phyloP scores from a whole-genome alignment of 2,888 invertebrate genomes.

The Plusia festucae region DNA sequence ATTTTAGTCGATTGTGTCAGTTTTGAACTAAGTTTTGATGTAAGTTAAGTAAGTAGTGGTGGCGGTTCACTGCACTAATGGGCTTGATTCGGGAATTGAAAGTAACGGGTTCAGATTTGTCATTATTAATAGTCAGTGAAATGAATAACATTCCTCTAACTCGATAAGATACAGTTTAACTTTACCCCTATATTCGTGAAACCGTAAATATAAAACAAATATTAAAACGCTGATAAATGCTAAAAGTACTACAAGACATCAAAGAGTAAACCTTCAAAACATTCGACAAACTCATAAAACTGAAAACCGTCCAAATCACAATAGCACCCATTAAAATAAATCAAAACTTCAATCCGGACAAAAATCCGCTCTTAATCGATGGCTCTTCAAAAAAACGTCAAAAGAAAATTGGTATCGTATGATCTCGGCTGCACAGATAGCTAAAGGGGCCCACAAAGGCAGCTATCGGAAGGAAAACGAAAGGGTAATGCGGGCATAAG shows the following conservation, averaged over 20 bases:
- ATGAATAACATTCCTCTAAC: neutral
- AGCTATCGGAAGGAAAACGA: constrained; percentile 89
- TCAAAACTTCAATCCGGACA: constrained; percentile 54
- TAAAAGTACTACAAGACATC: neutral
- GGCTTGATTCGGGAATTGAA: constrained; percentile 52
- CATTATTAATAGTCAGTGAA: constrained; percentile 2
- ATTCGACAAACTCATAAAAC: constrained; percentile 5
- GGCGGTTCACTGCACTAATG: constrained; percentile 61
- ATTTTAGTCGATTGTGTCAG: constrained; percentile 74
- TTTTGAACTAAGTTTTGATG: constrained; percentile 66
- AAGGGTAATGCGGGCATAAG: constrained; percentile 90
- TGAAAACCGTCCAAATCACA: constrained; percentile 21
- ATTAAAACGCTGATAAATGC: neutral
- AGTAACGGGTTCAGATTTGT: constrained; percentile 27
- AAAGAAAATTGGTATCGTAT: constrained; percentile 83
- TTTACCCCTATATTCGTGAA: neutral
- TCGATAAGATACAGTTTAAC: neutral
- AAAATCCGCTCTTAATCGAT: constrained; percentile 66
- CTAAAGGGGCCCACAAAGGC: constrained; percentile 83
- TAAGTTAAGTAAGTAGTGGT: constrained; percentile 62
- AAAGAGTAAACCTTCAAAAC: neutral
- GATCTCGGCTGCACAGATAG: constrained; percentile 80
- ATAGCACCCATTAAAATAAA: constrained; percentile 52
- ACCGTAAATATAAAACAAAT: neutral
- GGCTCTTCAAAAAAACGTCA: constrained; percentile 66